phyloP scores from a whole-genome alignment of 30 jellyfish, hydroid and myxozoan genomes.

The Pseudorhiza aurosa region DNA sequence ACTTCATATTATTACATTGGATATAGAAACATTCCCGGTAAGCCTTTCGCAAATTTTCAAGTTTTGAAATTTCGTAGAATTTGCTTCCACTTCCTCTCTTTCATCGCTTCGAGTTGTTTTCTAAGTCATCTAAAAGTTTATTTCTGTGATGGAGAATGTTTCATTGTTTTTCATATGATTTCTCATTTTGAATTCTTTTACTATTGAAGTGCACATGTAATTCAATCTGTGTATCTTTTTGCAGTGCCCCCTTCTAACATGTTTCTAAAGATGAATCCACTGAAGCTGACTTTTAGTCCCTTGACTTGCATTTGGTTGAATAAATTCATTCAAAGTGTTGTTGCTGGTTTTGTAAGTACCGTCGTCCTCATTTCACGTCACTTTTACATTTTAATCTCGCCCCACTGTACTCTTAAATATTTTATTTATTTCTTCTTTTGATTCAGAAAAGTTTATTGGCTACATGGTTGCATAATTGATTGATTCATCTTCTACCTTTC shows the following conservation, averaged over 20 bases:
- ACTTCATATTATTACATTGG: conserved; percentile 86
- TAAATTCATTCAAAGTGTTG: conserved; percentile 81
- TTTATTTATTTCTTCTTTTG: no score
- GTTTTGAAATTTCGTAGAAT: no score
- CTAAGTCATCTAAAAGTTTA: no score
- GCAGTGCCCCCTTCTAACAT: conserved; percentile 92
- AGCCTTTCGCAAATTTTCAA: no score
- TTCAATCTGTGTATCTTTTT: neutral
- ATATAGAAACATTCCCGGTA: conserved; percentile 69
- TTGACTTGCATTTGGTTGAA: conserved; percentile 95
- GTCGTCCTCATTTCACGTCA: neutral
- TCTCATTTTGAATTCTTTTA: neutral
- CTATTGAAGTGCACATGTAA: neutral
- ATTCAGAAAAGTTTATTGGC: no score
- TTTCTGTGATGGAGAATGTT: neutral
- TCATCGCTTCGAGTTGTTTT: no score
- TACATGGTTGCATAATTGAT: no score
- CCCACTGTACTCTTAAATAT: no score
- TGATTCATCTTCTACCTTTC: no score
- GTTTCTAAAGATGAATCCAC: conserved; percentile 84
- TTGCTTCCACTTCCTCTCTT: no score
- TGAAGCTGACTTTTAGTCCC: conserved; percentile 79
- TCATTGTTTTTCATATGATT: neutral
- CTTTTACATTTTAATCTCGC: no score
- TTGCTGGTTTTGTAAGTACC: conserved; percentile 84